A percentile compares a stretch with the other conserved stretches of the same genome.
phyloP scores from a whole-genome alignment of 2,888 invertebrate species.

The Clunio marinus region DNA sequence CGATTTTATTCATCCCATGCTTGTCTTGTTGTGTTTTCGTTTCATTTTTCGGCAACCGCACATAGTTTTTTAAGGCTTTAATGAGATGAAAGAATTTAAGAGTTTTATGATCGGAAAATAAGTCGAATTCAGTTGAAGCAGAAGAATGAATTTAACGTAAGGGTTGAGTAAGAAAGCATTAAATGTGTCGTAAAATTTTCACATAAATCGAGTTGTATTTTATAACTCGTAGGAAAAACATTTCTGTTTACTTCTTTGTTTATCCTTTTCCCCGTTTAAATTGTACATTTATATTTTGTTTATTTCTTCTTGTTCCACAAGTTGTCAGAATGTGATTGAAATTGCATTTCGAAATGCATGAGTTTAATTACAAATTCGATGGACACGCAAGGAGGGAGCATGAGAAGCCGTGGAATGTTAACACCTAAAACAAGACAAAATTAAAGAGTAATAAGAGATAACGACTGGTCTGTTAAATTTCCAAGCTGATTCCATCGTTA shows the following conservation, averaged over 20 bases:
- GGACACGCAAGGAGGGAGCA: too few relatives aligned
- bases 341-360: too few relatives aligned
- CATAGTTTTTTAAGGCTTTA: constrained; percentile 17
- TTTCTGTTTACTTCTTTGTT: constrained; percentile 2
- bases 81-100: constrained; percentile 7
- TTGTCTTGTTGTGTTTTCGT: not conserved
- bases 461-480: constrained; percentile 11
- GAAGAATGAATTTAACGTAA: not conserved
- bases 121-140: too few relatives aligned
- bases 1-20: not conserved
- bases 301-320: too few relatives aligned
- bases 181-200: not conserved
- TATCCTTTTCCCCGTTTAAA: not conserved
- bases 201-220: not conserved
- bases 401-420: constrained; percentile 4
- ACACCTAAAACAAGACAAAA: constrained; percentile 12
- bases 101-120: not conserved
- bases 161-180: not conserved
- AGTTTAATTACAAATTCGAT: too few relatives aligned
- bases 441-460: constrained; percentile 11
- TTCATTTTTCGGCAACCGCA: not conserved
- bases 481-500: constrained; percentile 4
- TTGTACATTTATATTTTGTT: constrained; percentile 1
- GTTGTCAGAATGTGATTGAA: too few relatives aligned
- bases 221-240: not conserved